phyloP scores from a whole-genome alignment of 2,888 invertebrate genomes.

The Ornithoptera priamus region DNA sequence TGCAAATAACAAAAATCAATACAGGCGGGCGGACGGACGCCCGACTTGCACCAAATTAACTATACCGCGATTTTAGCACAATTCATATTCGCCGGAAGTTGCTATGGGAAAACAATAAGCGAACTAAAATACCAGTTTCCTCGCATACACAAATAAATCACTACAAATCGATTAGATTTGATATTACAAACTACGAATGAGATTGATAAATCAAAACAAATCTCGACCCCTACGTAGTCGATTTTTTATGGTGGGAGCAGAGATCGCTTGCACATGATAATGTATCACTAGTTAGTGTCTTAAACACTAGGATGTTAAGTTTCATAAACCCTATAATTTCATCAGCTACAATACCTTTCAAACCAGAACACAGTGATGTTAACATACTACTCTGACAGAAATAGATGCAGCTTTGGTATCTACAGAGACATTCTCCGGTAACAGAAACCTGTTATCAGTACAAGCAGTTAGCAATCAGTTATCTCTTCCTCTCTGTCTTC shows the following conservation, averaged over 20 bases:
- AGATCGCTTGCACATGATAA: background rate
- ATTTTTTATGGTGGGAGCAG: background rate
- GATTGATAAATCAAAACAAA: background rate
- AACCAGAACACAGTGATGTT: too few relatives aligned
- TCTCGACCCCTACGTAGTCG: background rate
- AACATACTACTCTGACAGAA: too few relatives aligned
- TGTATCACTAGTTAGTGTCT: too few relatives aligned
- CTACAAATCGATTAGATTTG: background rate
- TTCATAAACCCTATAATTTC: too few relatives aligned
- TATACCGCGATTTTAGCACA: constrained; percentile 55
- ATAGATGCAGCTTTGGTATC: too few relatives aligned
- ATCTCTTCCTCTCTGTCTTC: too few relatives aligned
- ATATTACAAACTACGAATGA: background rate
- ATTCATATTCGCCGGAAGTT: constrained; percentile 38
- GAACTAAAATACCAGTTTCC: background rate
- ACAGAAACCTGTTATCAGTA: too few relatives aligned
- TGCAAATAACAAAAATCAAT: constrained; percentile 80
- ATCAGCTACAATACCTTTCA: too few relatives aligned
- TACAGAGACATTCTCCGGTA: too few relatives aligned
- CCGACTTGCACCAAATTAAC: constrained; percentile 70
- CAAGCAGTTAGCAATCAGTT: too few relatives aligned
- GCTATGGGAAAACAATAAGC: background rate
- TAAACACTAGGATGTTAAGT: too few relatives aligned
- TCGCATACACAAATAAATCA: background rate
- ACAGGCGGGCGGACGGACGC: constrained; percentile 62